Conservation (phyloP, 2,113 vertebrate species). For the Clarias batrachus region DNA sequence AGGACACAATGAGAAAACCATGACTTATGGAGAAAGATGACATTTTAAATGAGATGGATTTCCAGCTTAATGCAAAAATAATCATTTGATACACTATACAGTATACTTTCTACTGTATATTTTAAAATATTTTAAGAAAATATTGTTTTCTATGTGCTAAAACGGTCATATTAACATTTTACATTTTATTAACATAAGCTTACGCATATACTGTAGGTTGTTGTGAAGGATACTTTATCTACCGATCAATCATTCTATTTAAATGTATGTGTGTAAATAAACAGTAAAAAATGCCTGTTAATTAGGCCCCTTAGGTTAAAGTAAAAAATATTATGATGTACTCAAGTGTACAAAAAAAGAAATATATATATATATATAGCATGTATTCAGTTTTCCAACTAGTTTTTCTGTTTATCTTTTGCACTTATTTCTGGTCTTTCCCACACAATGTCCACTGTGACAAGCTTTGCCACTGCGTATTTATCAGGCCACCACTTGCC, state of each 20-base stretch:
- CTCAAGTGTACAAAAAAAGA: background rate
- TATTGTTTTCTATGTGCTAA: background rate
- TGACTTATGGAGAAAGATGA: background rate
- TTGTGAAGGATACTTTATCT: background rate
- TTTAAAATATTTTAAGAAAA: background rate
- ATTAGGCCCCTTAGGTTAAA: background rate
- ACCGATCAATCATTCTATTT: background rate
- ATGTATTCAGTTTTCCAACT: background rate
- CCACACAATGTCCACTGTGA: background rate
- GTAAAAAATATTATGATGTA: background rate
- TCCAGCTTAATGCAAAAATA: background rate
- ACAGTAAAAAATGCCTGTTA: slow-evolving; percentile 57
- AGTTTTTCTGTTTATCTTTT: background rate
- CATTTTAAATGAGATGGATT: background rate
- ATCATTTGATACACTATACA: too few relatives aligned
- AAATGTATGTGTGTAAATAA: background rate
- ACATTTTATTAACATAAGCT: background rate
- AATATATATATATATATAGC: too few relatives aligned
- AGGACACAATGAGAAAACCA: background rate
- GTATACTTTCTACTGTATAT: too few relatives aligned
- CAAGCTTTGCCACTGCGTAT: slow-evolving; percentile 20
- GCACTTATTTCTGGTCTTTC: background rate
- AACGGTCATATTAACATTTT: background rate
- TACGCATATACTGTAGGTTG: background rate
- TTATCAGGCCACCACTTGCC: slow-evolving; percentile 68